Conservation (phyloP, 2,797 vertebrate genomes). For the Rhinogobio ventralis region DNA sequence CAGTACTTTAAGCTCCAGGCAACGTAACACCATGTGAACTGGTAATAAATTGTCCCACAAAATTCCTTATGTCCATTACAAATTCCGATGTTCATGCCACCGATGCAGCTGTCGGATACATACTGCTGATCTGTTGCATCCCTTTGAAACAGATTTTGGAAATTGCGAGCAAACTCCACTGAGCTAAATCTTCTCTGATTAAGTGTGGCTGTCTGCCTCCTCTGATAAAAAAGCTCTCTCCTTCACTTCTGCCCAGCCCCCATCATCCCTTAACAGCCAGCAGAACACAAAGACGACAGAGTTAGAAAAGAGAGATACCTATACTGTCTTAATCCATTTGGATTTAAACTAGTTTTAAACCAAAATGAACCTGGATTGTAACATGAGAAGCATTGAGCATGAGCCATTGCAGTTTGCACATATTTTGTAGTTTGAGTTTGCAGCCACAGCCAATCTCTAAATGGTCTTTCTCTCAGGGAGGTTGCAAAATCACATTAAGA, state of each 20-base stretch:
- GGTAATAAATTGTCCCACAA: conserved; percentile 27
- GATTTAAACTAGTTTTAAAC: conserved; percentile 28
- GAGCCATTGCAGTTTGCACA: neutral
- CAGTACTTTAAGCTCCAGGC: neutral
- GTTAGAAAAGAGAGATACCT: conserved; percentile 32
- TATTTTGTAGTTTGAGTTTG: conserved; percentile 4
- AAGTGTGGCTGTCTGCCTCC: conserved; percentile 61
- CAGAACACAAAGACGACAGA: conserved; percentile 24
- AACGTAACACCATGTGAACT: conserved; percentile 8
- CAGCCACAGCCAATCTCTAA: conserved; percentile 58
- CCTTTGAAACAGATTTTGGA: conserved; percentile 64
- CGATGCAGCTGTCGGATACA: conserved; percentile 66
- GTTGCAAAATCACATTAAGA: conserved; percentile 55
- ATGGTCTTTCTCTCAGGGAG: conserved; percentile 60
- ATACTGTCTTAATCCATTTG: conserved; percentile 9
- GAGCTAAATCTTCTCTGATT: conserved; percentile 69
- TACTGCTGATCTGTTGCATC: conserved; percentile 71
- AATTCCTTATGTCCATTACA: conserved; percentile 61
- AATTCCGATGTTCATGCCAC: conserved; percentile 71
- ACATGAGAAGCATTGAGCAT: conserved; percentile 15
- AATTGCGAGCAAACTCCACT: conserved; percentile 62
- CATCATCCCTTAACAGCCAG: conserved; percentile 18
- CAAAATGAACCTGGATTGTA: conserved; percentile 44
- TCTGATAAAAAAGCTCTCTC: conserved; percentile 65
- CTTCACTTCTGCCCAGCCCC: conserved; percentile 53